Evolutionary conservation across 2,888 invertebrate species (phyloP).

Genomic region (Lepeophtheirus nordmannii): DNA sequence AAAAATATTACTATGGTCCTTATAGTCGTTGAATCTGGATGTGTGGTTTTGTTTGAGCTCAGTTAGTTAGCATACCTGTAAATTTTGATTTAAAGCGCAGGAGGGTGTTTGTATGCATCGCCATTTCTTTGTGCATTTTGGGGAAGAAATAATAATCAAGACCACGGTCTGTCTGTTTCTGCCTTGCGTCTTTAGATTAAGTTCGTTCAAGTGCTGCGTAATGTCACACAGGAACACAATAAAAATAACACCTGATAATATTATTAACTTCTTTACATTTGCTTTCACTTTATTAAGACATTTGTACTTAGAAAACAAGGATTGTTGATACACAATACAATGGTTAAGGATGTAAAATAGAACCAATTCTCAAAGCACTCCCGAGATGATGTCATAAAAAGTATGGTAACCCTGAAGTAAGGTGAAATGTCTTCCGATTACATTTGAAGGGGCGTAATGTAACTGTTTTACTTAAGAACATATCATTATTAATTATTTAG

Average conservation of each 20-base stretch:
- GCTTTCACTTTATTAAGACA: not conserved
- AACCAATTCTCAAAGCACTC: too few relatives aligned
- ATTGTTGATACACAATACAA: not conserved
- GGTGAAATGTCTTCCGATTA: too few relatives aligned
- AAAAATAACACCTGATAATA: not conserved
- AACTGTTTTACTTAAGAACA: too few relatives aligned
- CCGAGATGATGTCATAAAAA: too few relatives aligned
- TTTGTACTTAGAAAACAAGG: not conserved
- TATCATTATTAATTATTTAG: too few relatives aligned
- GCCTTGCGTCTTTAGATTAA: not conserved
- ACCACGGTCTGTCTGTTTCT: not conserved
- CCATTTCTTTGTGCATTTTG: not conserved
- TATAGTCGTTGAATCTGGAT: too few relatives aligned
- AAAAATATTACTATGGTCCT: not conserved
- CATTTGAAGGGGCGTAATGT: too few relatives aligned
- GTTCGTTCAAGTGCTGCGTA: slow-evolving; percentile 1
- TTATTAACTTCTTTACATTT: not conserved
- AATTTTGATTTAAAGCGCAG: not conserved
- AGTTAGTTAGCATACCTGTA: not conserved
- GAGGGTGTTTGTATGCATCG: not conserved
- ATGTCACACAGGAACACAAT: not conserved
- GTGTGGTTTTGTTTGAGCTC: not conserved
- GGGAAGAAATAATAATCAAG: not conserved
- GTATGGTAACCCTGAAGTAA: too few relatives aligned
- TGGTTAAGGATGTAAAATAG: too few relatives aligned